Base-by-base conservation (phyloP, 2,888 invertebrate species). In the Drosophila neotestacea region DNA sequence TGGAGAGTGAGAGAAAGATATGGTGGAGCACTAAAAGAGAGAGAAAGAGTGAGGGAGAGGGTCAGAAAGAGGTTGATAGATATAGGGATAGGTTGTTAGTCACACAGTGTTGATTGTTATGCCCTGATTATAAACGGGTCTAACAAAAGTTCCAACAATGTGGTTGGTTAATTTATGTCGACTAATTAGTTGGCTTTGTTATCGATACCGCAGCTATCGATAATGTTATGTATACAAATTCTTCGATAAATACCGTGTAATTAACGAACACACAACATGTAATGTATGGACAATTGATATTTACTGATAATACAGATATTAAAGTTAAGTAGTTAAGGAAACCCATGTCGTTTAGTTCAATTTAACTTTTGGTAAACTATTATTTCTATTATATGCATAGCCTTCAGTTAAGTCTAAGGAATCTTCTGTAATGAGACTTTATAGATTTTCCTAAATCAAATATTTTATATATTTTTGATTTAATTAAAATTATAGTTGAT, bases 51-150 rank as follows among this genome's bases (percentile, higher is more conserved):
- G 16, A 36, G 16, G 4, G 32, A 11, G 3, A 4, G 5, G 11
- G 11, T 32, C 4, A 30, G 22, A 36, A 34, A 46, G 34, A 38
- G 10, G 30, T 32, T 47, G 13, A 34, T 28, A 36, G 56, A 36
- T 52, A 28, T n/a, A 5, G 36, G 36, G 28, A 39, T 39, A 50
- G 59, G 77, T 59, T 76, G 77, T 76, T 79, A 68, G 77, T 62
- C 48, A 63, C 64, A 79, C 66, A 54, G 67, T 61, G 79, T 67
- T 75, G 76, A 77, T 79, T 77, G 67, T 70, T 77, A 38, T 69
- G 64, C 69, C 47, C 69, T 64, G 54, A 38, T 58, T n/a, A 56
- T 68, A 63, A 81, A 59, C 72, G 64, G 65, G 65, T 60, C 51
- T 61, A 73, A 67, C 51, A 59, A 71, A 64, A 42, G 55, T 16